A percentile compares a stretch with the other conserved stretches of the same genome.
These are phyloP conservation scores for Pseudochaenichthys georgianus DNA, from an alignment of 2,797 vertebrate species.

Conservation along the genomic window DNA sequence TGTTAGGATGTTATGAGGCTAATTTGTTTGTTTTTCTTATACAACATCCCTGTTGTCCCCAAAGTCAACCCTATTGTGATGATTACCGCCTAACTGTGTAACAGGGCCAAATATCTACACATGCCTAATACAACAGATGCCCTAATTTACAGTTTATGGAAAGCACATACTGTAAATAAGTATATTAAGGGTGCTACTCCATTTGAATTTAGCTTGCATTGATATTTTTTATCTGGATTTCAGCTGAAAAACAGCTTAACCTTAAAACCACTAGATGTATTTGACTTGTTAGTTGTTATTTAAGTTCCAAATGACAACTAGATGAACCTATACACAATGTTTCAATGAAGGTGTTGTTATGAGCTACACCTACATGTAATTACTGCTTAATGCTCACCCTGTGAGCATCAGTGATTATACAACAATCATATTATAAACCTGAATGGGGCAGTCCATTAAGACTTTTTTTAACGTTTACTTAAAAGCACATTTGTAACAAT, in stretches of 20 bases:
- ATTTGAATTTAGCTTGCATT: background rate
- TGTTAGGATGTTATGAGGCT: conserved; percentile 31
- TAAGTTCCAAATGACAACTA: background rate
- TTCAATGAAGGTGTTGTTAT: no score
- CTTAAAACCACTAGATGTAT: background rate
- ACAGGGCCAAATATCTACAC: background rate
- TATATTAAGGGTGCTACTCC: background rate
- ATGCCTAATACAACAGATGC: background rate
- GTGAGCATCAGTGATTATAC: background rate
- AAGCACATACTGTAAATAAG: background rate
- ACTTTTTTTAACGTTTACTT: background rate
- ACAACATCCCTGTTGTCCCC: conserved; percentile 41
- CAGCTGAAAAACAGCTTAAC: background rate
- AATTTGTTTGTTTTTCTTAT: conserved; percentile 17
- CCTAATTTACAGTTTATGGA: background rate
- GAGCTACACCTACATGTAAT: background rate
- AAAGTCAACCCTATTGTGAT: conserved; percentile 48
- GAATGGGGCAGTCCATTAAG: background rate
- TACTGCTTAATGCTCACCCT: background rate
- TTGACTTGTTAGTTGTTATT: background rate
- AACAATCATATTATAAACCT: background rate
- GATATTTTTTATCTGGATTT: background rate
- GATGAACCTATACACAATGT: no score
- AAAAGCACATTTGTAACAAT: background rate
- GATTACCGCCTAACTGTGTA: conserved; percentile 24